Evolutionary conservation across 2,888 invertebrate species (phyloP).

Genomic region (Carpatolechia fugitivella): DNA sequence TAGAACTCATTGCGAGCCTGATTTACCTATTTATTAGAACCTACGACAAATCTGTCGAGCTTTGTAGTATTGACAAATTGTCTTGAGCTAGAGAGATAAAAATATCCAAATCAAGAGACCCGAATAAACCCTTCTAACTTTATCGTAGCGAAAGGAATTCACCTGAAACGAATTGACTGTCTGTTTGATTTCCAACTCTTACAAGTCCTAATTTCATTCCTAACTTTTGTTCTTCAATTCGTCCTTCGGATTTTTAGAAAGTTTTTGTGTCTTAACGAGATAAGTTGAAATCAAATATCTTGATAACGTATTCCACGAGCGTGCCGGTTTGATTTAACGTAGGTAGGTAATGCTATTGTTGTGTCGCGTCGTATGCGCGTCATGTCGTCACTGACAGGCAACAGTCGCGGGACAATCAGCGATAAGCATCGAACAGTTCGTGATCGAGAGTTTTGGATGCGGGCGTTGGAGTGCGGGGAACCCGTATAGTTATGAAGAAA

Average conservation of each 20-base stretch:
- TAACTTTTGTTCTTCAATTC: constrained; percentile 9
- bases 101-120: not conserved
- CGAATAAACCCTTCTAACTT: not conserved
- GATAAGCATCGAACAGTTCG: constrained; percentile 44
- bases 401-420: constrained; percentile 29
- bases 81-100: not conserved
- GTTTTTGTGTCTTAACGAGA: constrained; percentile 11
- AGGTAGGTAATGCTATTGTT: constrained; percentile 3
- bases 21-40: not conserved
- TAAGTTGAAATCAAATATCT: constrained; percentile 9
- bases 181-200: not conserved
- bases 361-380: constrained; percentile 1
- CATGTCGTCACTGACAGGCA: constrained; percentile 24
- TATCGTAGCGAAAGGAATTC: not conserved
- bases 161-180: constrained; percentile 2
- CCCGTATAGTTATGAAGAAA: not conserved
- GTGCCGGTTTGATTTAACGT: constrained; percentile 11
- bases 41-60: not conserved
- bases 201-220: constrained; percentile 6
- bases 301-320: constrained; percentile 9
- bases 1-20: not conserved
- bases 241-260: constrained; percentile 1
- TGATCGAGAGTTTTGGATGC: constrained; percentile 50
- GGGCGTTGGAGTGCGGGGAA: constrained; percentile 34
- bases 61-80: not conserved